Evolutionary conservation across 2,113 vertebrate genomes (phyloP), one percentile per base, ranked within the genome.

Genomic region (Thomomys bottae): DNA sequence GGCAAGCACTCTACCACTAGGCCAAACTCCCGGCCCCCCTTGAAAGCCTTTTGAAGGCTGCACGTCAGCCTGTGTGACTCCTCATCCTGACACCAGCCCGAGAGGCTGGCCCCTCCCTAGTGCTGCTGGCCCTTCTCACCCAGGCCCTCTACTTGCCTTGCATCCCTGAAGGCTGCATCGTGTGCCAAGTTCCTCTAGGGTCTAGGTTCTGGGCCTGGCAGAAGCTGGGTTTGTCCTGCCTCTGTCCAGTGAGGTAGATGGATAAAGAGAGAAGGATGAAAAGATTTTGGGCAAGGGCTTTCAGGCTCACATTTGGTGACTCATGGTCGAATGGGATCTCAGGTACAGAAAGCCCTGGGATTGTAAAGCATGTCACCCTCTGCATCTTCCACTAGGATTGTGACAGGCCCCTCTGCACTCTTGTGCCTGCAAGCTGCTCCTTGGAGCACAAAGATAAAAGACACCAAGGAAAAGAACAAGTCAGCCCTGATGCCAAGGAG

Each of bases 321-420:
- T 14, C 17, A 23, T 54, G 3, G 0, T 11, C 1, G 24, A 20
- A 0, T 8, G 18, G 23, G 34, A 6, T 24, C 38, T 30, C 26
- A 42, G 42, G 83, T 21, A 26, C 34, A 70, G 28, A 28, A 38
- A 26, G 23, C 38, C 28, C 30, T 0, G 2, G 2, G 57, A 36
- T 8, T 0, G 0, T 1, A 18, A 61, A 0, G 8, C 9, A 8
- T 2, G 40, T 3, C 9, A 0, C 1, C 2, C 5, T 9, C 26
- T 32, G 11, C 2, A 2, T 32, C 8, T 28, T 45, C 63, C 34
- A 7, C 1, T 0, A 0, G 23, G 26, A 2, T 1, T 2, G 12
- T 1, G 9, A 40, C 9, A 57, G 8, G 26, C 84, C 49, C 38
- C 70, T 63, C 1, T 0, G 7, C 54, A 1, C 1, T 24, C n/a